phyloP scores from a whole-genome alignment of 2,888 invertebrate genomes.

The Eupithecia subfuscata region DNA sequence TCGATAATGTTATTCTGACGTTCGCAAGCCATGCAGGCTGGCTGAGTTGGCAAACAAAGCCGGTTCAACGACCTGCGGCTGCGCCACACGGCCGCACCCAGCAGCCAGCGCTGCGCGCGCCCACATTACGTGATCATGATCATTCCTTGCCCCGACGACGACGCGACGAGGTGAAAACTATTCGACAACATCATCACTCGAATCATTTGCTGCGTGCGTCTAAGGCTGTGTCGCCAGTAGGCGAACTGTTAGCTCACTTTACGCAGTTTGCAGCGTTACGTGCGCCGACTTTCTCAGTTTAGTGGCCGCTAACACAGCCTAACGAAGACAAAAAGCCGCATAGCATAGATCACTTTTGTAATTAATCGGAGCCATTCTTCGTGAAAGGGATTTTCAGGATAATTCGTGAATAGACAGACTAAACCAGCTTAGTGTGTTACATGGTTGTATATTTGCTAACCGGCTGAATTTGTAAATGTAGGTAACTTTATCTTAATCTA shows the following conservation, averaged over 20 bases:
- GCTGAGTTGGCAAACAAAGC: constrained; percentile 84
- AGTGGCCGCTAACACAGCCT: too few relatives aligned
- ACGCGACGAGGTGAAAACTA: constrained; percentile 30
- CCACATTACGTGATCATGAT: constrained; percentile 49
- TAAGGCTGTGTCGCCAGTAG: too few relatives aligned
- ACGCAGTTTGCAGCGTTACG: too few relatives aligned
- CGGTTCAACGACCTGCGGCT: constrained; percentile 73
- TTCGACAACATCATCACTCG: constrained; percentile 17
- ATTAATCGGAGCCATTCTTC: not conserved
- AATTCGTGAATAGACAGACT: constrained; percentile 27
- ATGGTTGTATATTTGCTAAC: constrained; percentile 11
- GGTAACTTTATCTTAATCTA: constrained; percentile 26
- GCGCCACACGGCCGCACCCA: constrained; percentile 71
- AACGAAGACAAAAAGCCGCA: not conserved
- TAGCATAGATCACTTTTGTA: not conserved
- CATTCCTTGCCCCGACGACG: constrained; percentile 37
- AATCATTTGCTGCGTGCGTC: constrained; percentile 6
- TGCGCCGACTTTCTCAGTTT: too few relatives aligned
- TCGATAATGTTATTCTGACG: constrained; percentile 70
- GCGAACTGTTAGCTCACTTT: too few relatives aligned
- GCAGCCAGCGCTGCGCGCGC: constrained; percentile 62
- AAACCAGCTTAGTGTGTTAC: constrained; percentile 26
- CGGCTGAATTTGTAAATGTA: constrained; percentile 27
- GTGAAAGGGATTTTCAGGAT: constrained; percentile 23
- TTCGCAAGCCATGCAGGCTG: constrained; percentile 67